A percentile compares a stretch with the other conserved stretches of the same genome.
These are phyloP conservation scores for Nymphalis polychloros DNA, from an alignment of 2,888 invertebrate genomes.

Conservation along the genomic window DNA sequence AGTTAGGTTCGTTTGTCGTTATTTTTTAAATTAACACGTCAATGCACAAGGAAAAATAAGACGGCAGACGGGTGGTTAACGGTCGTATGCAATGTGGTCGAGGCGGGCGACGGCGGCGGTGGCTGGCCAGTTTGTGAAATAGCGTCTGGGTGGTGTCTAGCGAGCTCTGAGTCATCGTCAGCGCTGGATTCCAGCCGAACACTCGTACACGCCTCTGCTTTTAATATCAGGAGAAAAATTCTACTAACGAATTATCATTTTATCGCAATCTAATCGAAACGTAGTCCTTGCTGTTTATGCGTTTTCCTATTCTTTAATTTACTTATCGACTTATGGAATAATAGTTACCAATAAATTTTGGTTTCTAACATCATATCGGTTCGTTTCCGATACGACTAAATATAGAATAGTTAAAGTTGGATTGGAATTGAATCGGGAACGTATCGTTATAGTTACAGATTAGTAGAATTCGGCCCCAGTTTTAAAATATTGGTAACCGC, in stretches of 20 bases:
- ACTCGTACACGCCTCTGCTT: conserved; percentile 41
- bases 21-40: conserved; percentile 39
- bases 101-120: conserved; percentile 45
- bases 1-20: no score
- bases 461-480: neutral
- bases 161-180: conserved; percentile 55
- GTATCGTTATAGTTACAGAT: no score
- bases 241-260: no score
- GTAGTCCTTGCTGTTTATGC: no score
- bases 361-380: no score
- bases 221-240: conserved; percentile 11
- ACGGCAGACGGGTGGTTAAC: conserved; percentile 17
- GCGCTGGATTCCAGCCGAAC: conserved; percentile 56
- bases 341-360: no score
- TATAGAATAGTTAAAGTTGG: no score
- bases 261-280: no score
- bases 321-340: no score
- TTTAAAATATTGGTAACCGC: conserved; percentile 27
- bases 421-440: no score
- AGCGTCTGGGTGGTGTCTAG: conserved; percentile 71
- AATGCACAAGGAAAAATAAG: conserved; percentile 36
- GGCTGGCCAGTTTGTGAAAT: conserved; percentile 55
- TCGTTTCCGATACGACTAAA: no score
- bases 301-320: no score
- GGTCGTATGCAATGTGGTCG: conserved; percentile 38